Percentiles rank a stretch among this genome's conserved stretches.
These are phyloP conservation scores for Watsonalla binaria DNA, from an alignment of 2,888 invertebrate species.

Conservation along the genomic window DNA sequence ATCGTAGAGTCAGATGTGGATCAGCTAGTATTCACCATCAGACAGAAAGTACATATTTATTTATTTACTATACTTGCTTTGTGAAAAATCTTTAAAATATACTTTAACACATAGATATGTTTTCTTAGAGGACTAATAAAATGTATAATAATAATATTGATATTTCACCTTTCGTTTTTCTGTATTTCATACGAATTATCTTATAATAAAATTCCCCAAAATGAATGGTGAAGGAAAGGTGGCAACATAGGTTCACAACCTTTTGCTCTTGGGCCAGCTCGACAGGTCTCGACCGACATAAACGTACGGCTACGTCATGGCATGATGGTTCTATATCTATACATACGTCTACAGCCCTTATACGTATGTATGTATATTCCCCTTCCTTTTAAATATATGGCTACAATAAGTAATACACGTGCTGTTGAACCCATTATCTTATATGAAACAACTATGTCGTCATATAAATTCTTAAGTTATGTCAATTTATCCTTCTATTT, in stretches of 20 bases:
- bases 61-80: no score
- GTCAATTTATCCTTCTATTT: no score
- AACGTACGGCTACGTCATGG: slow-evolving; percentile 43
- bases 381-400: slow-evolving; percentile 5
- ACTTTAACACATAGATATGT: no score
- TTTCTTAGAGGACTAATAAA: no score
- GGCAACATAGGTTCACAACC: slow-evolving; percentile 57
- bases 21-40: no score
- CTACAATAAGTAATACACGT: background rate
- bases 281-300: slow-evolving; percentile 51
- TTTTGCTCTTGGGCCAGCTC: slow-evolving; percentile 59
- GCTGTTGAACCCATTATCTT: no score
- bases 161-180: slow-evolving; percentile 5
- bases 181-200: background rate
- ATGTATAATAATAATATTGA: background rate
- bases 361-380: slow-evolving; percentile 1
- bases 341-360: slow-evolving; percentile 12
- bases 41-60: no score
- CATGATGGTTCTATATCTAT: slow-evolving; percentile 30
- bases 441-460: no score
- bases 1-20: no score
- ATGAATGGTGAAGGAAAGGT: slow-evolving; percentile 19
- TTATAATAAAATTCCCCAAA: slow-evolving; percentile 6
- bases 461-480: no score
- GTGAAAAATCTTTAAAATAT: no score